Conservation (phyloP, 2,888 invertebrate genomes). For the Metellina segmentata region DNA sequence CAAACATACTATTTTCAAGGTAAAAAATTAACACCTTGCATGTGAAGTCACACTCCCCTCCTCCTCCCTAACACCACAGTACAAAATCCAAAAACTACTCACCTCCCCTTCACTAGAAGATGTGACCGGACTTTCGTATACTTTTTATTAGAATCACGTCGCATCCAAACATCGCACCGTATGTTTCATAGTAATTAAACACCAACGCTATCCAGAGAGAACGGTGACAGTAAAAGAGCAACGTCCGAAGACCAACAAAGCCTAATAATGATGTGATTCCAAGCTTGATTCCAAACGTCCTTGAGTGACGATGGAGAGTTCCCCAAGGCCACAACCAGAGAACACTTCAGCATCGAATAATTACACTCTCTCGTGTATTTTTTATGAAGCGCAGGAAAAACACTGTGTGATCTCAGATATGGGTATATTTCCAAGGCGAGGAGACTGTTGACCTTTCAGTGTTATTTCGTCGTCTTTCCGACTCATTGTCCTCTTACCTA, state of each 20-base stretch:
- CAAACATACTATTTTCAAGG: no score
- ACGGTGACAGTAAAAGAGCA: not conserved
- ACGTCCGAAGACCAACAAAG: not conserved
- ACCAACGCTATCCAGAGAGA: not conserved
- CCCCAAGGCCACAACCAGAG: not conserved
- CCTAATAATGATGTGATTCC: not conserved
- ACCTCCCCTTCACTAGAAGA: no score
- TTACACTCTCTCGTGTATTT: not conserved
- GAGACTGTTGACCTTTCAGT: constrained; percentile 3
- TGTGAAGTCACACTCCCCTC: no score
- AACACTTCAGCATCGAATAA: not conserved
- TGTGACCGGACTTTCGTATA: no score
- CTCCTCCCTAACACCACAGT: no score
- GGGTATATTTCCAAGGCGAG: not conserved
- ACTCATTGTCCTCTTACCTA: not conserved
- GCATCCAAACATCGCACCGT: no score
- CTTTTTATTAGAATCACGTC: no score
- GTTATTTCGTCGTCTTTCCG: not conserved
- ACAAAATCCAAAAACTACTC: no score
- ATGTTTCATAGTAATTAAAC: not conserved
- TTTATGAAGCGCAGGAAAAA: not conserved
- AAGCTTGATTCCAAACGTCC: not conserved
- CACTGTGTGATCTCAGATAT: not conserved
- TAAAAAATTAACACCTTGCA: no score
- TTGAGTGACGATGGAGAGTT: not conserved